phyloP scores from a whole-genome alignment of 2,113 vertebrate genomes.

The Narcine bancroftii region DNA sequence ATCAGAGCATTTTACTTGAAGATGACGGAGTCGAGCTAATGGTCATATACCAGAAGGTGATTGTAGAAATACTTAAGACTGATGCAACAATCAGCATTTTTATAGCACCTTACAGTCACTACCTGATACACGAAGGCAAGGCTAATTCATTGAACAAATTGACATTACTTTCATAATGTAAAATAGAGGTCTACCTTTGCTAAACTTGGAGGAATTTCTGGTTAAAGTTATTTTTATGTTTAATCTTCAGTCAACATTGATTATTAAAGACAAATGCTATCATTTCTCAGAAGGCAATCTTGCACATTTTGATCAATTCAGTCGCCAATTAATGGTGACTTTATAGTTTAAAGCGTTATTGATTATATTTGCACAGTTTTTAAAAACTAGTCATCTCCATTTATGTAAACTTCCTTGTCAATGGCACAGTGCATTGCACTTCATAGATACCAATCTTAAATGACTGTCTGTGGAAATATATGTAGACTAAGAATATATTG shows the following conservation, averaged over 20 bases:
- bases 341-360: not conserved
- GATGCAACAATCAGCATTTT: not conserved
- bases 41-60: not conserved
- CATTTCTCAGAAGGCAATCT: not conserved
- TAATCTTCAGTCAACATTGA: not conserved
- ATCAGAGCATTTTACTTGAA: slow-evolving; percentile 19
- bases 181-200: not conserved
- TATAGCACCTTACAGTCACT: not conserved
- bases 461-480: not conserved
- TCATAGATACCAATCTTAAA: not conserved
- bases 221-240: not conserved
- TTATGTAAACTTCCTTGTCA: not conserved
- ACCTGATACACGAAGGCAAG: not conserved
- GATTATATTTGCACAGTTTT: not conserved
- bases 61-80: not conserved
- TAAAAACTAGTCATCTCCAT: not conserved
- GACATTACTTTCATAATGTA: not conserved
- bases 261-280: not conserved
- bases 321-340: not conserved
- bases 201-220: not conserved
- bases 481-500: not conserved
- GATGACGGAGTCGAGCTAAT: not conserved
- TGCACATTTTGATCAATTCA: not conserved
- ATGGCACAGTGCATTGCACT: not conserved
- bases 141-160: not conserved